These are phyloP conservation scores for Lasioglossum morio DNA, from an alignment of 2,888 invertebrate genomes.

Conservation along the genomic window DNA sequence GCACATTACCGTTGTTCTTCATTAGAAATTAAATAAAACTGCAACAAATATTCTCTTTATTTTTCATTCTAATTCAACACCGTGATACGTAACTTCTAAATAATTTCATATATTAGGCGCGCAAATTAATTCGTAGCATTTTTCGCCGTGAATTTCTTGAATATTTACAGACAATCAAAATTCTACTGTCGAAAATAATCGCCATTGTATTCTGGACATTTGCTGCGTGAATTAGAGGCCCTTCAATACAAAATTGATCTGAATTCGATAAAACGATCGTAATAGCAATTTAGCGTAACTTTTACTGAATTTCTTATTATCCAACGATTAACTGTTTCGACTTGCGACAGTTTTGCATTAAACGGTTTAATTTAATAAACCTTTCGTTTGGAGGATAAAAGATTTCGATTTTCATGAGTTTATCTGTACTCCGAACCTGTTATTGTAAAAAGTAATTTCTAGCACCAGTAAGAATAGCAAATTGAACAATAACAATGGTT, in stretches of 20 bases:
- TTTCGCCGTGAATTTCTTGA: no score
- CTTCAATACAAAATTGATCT: background rate
- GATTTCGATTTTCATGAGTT: background rate
- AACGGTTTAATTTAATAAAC: background rate
- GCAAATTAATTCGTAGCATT: background rate
- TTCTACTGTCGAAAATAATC: background rate
- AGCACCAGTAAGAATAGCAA: background rate
- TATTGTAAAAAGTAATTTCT: background rate
- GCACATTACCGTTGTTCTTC: background rate
- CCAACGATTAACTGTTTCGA: background rate
- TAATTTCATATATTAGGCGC: background rate
- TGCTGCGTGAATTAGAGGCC: no score
- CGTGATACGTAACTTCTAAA: no score
- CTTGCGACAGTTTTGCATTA: background rate
- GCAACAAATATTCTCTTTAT: background rate
- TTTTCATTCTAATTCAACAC: background rate
- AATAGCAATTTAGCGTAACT: background rate
- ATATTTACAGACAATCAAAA: background rate
- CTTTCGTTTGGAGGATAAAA: background rate
- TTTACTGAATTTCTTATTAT: no score
- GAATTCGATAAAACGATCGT: background rate
- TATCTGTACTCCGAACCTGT: background rate
- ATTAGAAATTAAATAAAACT: background rate
- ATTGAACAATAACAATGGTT: conserved; percentile 5
- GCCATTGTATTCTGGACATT: no score